These are phyloP conservation scores for Ptychobarbus kaznakovi DNA, from an alignment of 2,797 vertebrate genomes.

Conservation along the genomic window DNA sequence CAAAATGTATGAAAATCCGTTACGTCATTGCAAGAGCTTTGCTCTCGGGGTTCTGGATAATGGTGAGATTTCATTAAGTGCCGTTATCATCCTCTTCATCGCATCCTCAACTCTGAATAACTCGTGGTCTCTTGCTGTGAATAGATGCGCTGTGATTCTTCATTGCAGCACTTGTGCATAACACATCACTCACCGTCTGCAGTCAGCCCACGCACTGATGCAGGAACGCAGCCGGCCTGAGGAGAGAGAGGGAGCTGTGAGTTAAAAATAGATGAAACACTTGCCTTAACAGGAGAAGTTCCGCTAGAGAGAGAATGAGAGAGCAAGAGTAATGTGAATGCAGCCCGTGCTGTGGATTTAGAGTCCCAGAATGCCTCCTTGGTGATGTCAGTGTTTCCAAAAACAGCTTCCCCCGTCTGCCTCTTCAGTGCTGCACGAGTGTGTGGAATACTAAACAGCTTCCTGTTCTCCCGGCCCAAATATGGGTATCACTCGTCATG, in stretches of 20 bases:
- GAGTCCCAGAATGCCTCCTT: conserved; percentile 72
- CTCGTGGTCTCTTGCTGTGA: conserved; percentile 25
- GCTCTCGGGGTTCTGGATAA: neutral
- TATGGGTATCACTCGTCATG: conserved; percentile 57
- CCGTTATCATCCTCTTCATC: conserved; percentile 26
- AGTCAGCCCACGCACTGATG: conserved; percentile 60
- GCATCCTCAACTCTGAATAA: conserved; percentile 23
- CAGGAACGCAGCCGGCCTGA: conserved; percentile 69
- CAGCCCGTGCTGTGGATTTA: conserved; percentile 35
- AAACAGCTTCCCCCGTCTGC: conserved; percentile 58
- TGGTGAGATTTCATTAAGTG: conserved; percentile 58
- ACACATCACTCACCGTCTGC: conserved; percentile 50
- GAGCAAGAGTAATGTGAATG: conserved; percentile 38
- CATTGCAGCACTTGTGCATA: conserved; percentile 35
- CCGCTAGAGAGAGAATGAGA: conserved; percentile 45
- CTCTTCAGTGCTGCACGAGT: conserved; percentile 49
- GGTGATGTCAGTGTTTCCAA: conserved; percentile 70
- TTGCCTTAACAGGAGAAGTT: conserved; percentile 59
- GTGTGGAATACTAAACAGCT: conserved; percentile 64
- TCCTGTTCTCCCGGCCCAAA: conserved; percentile 73
- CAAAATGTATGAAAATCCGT: neutral
- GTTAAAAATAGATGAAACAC: conserved; percentile 77
- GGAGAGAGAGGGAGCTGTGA: conserved; percentile 66
- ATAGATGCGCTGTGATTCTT: conserved; percentile 37
- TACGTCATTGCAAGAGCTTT: conserved; percentile 5